Percentiles rank a stretch among this genome's conserved stretches.
Evolutionary conservation across 2,113 vertebrate genomes (phyloP).

Genomic region (Equus przewalskii): DNA sequence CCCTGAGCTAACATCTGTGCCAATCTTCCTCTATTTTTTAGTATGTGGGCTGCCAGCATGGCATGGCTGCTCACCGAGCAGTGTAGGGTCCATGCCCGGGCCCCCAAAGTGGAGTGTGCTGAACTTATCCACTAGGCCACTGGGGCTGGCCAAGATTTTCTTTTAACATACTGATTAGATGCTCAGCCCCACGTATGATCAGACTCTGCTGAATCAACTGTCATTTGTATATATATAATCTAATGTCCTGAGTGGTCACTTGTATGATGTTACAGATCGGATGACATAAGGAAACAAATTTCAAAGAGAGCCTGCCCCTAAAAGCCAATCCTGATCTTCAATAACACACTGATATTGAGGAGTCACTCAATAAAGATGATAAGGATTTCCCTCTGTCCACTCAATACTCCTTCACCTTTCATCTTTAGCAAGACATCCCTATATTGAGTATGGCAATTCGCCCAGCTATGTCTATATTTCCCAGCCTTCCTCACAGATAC

Average conservation of each 20-base stretch:
- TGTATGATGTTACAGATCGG: neutral
- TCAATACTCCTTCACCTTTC: neutral
- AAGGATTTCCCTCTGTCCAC: neutral
- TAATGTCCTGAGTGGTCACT: neutral
- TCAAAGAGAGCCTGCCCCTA: neutral
- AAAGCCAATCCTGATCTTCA: neutral
- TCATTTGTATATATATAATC: neutral
- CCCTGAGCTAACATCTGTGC: too few relatives aligned
- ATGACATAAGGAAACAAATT: neutral
- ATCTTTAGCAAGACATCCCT: neutral
- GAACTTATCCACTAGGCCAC: too few relatives aligned
- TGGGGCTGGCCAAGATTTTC: neutral
- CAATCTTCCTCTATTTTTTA: too few relatives aligned
- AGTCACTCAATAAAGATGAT: neutral
- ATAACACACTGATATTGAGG: neutral
- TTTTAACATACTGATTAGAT: neutral
- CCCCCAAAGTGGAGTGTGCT: too few relatives aligned
- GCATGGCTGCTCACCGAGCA: too few relatives aligned
- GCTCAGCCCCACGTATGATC: neutral
- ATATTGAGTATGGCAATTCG: neutral
- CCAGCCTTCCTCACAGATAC: neutral
- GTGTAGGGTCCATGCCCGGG: too few relatives aligned
- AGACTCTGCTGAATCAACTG: neutral
- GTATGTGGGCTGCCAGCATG: too few relatives aligned
- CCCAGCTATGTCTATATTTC: neutral